Base-by-base conservation (phyloP, 2,113 vertebrate genomes). In the Campylorhamphus procurvoides region DNA sequence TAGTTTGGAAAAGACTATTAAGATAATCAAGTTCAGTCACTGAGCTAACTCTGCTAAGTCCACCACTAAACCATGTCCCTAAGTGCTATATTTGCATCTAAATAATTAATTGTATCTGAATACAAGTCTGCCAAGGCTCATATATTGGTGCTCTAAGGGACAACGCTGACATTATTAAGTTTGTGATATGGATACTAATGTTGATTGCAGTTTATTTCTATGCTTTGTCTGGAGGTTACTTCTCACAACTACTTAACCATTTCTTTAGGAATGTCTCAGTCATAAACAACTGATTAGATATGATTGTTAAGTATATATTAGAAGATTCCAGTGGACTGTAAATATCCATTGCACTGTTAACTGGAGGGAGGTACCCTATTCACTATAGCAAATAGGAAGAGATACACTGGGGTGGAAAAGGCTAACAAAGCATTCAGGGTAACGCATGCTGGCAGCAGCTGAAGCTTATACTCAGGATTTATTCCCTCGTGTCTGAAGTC, bases 141-240 rank as follows among this genome's bases (percentile, higher is more conserved):
- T 47, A 58, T 7, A 10, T 64, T 95, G 76, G 64, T 96, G 35
- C 94, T 94, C 18, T 89, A 29, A 86, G 84, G 84, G 90, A 53
- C 52, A 87, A 6, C 52, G 39, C 62, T 72, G 81, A 46, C 44
- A 53, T 10, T 75, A 22, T 67, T 71, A 67, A 20, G 12, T 53
- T 95, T 92, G 55, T 83, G 67, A 72, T 90, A 73, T 10, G 20
- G 56, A 73, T 15, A 33, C 7, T 87, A 40, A 58, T 78, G 28
- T 37, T 16, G 39, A 79, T 53, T 84, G 15, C 35, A 28, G 50
- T 92, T 91, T 78, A 85, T 87, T 96, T 93, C 69, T 93, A 0
- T 83, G 76, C 33, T 94, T 91, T 93, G 8, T 77, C 63, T 90
- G 77, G 62, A 82, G 8, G 18, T 84, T 79, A 92, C 49, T 89